Percentiles rank a stretch among this genome's conserved stretches.
Conservation (phyloP, 2,888 invertebrate genomes). For the Gasteruption jaculator region DNA sequence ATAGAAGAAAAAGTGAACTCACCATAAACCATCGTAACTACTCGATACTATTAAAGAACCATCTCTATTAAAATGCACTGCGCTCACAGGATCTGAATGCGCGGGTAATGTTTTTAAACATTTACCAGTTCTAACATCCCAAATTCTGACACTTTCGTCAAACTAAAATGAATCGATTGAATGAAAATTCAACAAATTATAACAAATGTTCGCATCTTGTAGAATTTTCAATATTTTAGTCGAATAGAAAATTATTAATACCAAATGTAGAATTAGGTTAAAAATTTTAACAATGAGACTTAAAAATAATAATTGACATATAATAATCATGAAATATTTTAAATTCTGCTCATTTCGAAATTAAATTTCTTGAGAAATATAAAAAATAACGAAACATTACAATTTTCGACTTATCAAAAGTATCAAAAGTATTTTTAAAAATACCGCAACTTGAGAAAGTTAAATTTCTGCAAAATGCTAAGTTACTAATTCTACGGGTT, state of each 20-base stretch:
- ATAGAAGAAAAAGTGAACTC: slow-evolving; percentile 34
- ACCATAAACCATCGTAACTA: slow-evolving; percentile 98
- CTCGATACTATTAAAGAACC: slow-evolving; percentile 98
- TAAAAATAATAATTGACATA: not conserved
- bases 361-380: not conserved
- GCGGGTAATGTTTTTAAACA: slow-evolving; percentile 97
- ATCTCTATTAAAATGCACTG: slow-evolving; percentile 98
- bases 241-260: too few relatives aligned
- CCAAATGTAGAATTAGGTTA: too few relatives aligned
- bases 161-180: too few relatives aligned
- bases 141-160: slow-evolving; percentile 98
- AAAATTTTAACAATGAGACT: slow-evolving; percentile 1
- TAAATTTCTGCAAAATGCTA: not conserved
- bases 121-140: slow-evolving; percentile 98
- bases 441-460: not conserved
- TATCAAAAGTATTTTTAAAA: not conserved
- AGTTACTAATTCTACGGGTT: not conserved
- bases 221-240: too few relatives aligned
- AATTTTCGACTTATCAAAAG: not conserved
- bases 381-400: too few relatives aligned
- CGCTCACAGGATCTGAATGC: slow-evolving; percentile 99
- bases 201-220: too few relatives aligned
- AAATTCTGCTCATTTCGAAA: not conserved
- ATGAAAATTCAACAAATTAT: too few relatives aligned
- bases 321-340: not conserved